These are phyloP conservation scores for Pseudanteris insignis DNA, from an alignment of 2,888 invertebrate genomes.

Conservation along the genomic window DNA sequence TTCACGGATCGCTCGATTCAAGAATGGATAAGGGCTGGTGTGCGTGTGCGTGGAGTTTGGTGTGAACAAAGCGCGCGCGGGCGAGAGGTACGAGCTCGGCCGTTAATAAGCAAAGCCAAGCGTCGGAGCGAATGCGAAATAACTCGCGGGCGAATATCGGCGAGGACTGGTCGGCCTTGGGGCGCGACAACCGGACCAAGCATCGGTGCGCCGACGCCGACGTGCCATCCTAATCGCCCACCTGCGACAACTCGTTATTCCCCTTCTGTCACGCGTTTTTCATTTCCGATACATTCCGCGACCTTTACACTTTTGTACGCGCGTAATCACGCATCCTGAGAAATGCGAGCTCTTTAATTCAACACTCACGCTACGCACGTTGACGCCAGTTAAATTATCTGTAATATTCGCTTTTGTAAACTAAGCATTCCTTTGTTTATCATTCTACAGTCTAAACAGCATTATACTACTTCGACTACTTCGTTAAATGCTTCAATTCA, in stretches of 20 bases:
- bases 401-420: too few species aligned
- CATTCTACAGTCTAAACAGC: too few species aligned
- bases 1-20: slow-evolving; percentile 37
- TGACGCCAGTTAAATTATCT: too few species aligned
- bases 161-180: slow-evolving; percentile 39
- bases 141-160: slow-evolving; percentile 29
- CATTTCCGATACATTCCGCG: slow-evolving; percentile 17
- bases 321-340: too few species aligned
- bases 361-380: too few species aligned
- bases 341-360: too few species aligned
- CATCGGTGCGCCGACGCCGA: slow-evolving; percentile 9
- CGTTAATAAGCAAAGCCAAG: slow-evolving; percentile 42
- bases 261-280: slow-evolving; percentile 32
- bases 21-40: slow-evolving; percentile 31
- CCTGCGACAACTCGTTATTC: slow-evolving; percentile 42
- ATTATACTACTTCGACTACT: too few species aligned
- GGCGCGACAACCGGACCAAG: background rate
- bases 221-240: slow-evolving; percentile 38
- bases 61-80: slow-evolving; percentile 38
- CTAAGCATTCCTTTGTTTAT: too few species aligned
- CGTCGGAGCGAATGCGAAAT: slow-evolving; percentile 23
- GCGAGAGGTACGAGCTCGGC: slow-evolving; percentile 25
- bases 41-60: slow-evolving; percentile 13
- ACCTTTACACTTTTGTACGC: slow-evolving; percentile 9
- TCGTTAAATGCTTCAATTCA: too few species aligned